Evolutionary conservation across 1,140 invertebrate species (phyloP).

Genomic region (Pantala flavescens): DNA sequence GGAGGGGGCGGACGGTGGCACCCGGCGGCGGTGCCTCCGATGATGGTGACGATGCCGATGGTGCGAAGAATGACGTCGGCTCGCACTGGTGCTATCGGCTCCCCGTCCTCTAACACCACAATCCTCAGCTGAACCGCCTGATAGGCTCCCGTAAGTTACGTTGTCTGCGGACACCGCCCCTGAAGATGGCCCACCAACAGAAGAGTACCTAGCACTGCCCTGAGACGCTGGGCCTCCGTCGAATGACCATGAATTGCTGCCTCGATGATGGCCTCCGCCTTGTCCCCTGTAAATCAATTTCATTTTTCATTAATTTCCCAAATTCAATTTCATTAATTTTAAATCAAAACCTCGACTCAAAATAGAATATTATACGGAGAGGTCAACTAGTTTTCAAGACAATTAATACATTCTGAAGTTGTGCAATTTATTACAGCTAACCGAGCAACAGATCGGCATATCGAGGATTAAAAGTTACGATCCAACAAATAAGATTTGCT

Average conservation of each 20-base stretch:
- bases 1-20: slow-evolving; percentile 6
- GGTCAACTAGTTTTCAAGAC: too few relatives aligned
- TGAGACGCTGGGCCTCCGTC: background rate
- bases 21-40: background rate
- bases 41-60: background rate
- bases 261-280: background rate
- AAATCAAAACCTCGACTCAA: too few relatives aligned
- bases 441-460: too few relatives aligned
- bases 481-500: too few relatives aligned
- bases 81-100: background rate
- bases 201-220: background rate
- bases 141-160: background rate
- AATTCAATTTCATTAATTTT: too few relatives aligned
- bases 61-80: background rate
- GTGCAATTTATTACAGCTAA: too few relatives aligned
- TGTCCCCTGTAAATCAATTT: background rate
- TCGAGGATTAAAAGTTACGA: too few relatives aligned
- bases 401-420: too few relatives aligned
- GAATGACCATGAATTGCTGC: background rate
- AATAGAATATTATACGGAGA: too few relatives aligned
- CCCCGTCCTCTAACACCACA: background rate
- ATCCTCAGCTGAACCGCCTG: background rate
- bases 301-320: too few relatives aligned
- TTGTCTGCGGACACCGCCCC: background rate
- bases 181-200: background rate